Conservation (phyloP, 1,140 invertebrate species). For the Camponotus vicinus region DNA sequence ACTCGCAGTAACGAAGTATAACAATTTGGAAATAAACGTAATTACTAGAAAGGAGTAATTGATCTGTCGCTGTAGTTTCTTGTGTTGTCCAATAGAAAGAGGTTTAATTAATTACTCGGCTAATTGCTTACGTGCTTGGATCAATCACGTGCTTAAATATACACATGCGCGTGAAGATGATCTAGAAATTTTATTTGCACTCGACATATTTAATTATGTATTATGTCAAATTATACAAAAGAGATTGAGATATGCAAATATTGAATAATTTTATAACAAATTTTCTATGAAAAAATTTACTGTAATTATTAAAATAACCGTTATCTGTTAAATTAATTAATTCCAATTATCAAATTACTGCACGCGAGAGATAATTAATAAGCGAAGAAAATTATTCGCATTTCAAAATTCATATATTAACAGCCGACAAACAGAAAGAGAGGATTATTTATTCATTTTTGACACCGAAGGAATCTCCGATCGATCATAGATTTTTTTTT, state of each 20-base stretch:
- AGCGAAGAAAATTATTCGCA: neutral
- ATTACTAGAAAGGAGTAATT: constrained; percentile 47
- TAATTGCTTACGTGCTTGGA: constrained; percentile 6
- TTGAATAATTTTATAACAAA: neutral
- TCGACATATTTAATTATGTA: neutral
- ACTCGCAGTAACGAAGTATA: constrained; percentile 53
- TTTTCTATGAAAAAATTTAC: neutral
- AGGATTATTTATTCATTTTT: neutral
- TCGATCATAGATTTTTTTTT: constrained; percentile 24
- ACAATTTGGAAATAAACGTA: constrained; percentile 21
- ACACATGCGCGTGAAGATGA: neutral
- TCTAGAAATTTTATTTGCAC: neutral
- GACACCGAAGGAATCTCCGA: neutral
- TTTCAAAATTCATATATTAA: neutral
- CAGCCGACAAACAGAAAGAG: neutral
- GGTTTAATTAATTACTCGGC: constrained; percentile 58
- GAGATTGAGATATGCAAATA: neutral
- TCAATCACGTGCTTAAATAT: neutral
- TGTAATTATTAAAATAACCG: neutral
- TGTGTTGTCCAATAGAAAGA: constrained; percentile 25
- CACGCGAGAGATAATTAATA: neutral
- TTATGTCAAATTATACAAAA: neutral
- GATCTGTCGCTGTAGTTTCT: neutral
- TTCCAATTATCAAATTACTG: neutral
- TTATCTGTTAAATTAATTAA: neutral